Percentiles rank a stretch among this genome's conserved stretches.
phyloP scores from a whole-genome alignment of 2,797 vertebrate species.

The Halcyon smyrnensis region DNA sequence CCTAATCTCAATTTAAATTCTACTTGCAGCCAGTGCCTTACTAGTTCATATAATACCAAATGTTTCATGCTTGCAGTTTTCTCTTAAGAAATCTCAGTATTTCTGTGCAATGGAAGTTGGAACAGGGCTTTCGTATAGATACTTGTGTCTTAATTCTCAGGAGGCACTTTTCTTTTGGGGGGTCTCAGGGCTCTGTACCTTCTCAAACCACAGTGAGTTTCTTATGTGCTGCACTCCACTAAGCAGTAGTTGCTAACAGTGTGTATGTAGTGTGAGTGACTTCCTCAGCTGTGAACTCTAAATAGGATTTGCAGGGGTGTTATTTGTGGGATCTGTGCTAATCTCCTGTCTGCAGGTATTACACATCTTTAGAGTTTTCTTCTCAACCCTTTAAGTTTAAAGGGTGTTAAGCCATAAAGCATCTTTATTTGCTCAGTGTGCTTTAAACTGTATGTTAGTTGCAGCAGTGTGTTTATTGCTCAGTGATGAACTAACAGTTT shows the following conservation, averaged over 20 bases:
- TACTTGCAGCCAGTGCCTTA: not conserved
- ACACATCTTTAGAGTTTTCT: not conserved
- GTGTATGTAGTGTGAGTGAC: not conserved
- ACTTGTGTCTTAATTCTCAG: not conserved
- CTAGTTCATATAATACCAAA: not conserved
- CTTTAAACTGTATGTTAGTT: not conserved
- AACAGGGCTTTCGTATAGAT: not conserved
- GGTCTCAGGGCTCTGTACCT: not conserved
- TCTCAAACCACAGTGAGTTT: not conserved
- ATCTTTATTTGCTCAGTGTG: not conserved
- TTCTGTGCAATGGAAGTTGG: not conserved
- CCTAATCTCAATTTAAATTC: not conserved
- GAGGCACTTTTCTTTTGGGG: not conserved
- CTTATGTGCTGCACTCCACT: not conserved
- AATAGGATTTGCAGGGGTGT: not conserved
- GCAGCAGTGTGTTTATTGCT: not conserved
- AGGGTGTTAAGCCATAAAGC: not conserved
- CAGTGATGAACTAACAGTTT: not conserved
- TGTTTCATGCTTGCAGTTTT: not conserved
- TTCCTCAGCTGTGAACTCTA: not conserved
- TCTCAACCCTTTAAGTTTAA: not conserved
- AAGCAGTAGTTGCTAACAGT: not conserved
- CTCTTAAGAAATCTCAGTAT: not conserved
- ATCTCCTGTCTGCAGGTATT: not conserved
- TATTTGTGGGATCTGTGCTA: not conserved